Percentiles rank a stretch among this genome's conserved stretches.
phyloP scores from a whole-genome alignment of 2,797 vertebrate genomes.

The Tenualosa ilisha region DNA sequence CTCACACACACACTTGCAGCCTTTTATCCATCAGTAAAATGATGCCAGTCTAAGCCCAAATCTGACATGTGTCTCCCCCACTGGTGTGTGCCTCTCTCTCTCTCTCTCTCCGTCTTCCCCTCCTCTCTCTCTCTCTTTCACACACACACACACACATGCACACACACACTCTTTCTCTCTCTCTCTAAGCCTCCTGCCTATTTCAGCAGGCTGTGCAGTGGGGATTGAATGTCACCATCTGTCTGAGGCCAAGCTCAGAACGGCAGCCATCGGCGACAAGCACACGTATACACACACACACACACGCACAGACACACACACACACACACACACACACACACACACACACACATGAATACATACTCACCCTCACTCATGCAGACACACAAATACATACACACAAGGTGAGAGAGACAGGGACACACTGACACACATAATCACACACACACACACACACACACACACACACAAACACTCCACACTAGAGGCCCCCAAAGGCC shows the following conservation, averaged over 20 bases:
- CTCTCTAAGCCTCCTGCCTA: constrained; percentile 14
- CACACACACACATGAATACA: background rate
- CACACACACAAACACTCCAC: background rate
- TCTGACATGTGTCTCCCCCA: constrained; percentile 9
- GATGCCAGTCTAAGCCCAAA: background rate
- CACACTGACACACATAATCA: background rate
- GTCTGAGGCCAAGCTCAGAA: constrained; percentile 19
- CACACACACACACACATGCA: no score
- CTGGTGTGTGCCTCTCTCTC: background rate
- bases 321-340: background rate
- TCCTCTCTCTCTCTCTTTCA: no score
- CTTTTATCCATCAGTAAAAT: background rate
- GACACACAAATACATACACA: background rate
- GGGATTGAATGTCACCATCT: constrained; percentile 26
- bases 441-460: background rate
- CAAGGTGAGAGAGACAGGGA: no score
- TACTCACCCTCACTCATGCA: background rate
- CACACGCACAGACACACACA: background rate
- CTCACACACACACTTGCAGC: no score
- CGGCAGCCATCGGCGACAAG: constrained; percentile 14
- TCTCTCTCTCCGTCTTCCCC: no score
- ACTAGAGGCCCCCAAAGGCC: background rate
- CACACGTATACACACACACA: background rate
- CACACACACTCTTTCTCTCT: background rate
- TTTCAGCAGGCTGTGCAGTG: background rate